Evolutionary conservation across 2,113 vertebrate species (phyloP), one percentile per base, ranked within the genome.

Genomic region (Lepisosteus oculatus): DNA sequence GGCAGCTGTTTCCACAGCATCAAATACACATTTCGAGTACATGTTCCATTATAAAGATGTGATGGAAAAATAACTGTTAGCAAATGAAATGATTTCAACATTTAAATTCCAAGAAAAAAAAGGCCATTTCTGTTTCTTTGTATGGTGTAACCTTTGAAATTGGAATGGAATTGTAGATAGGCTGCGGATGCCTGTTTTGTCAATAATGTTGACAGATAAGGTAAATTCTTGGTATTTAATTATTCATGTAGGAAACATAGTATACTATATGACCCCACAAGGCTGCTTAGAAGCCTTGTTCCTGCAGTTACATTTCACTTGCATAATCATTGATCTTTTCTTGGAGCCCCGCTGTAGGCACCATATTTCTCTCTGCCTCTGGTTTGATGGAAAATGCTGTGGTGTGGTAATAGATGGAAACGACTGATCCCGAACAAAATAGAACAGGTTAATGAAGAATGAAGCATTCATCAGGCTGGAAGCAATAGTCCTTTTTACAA

Each of bases 381-480:
- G 77, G 64, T 76, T 78, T 78, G 78, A 82, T 67, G 73, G 69
- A 72, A 72, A 65, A 68, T 14, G 68, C 74, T 70, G 29, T 29
- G 67, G 67, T 78, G 72, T 65, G 41, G 55, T 65, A 57, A 72
- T 68, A 61, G 55, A 29, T 4, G 51, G 72, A 73, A 74, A 72
- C 71, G 72, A 82, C 72, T 75, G 71, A 71, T 76, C 76, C 67
- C 70, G 72, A 55, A 72, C 55, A 7, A 55, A 55, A 51, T 61
- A 72, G 65, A 72, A 78, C 78, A 84, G 43, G 4, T 55, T 72
- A 65, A 72, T 79, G 71, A 56, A 74, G 73, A 82, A 77, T 79
- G 77, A 87, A 83, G 77, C 73, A 70, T 72, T 75, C 75, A 78
- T 79, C 80, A 79, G 51, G 78, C 70, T 3, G n/a, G 55, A 44